Percentiles rank a stretch among this genome's conserved stretches.
These are phyloP conservation scores for Pelobates fuscus DNA, from an alignment of 2,113 vertebrate species.

Conservation along the genomic window DNA sequence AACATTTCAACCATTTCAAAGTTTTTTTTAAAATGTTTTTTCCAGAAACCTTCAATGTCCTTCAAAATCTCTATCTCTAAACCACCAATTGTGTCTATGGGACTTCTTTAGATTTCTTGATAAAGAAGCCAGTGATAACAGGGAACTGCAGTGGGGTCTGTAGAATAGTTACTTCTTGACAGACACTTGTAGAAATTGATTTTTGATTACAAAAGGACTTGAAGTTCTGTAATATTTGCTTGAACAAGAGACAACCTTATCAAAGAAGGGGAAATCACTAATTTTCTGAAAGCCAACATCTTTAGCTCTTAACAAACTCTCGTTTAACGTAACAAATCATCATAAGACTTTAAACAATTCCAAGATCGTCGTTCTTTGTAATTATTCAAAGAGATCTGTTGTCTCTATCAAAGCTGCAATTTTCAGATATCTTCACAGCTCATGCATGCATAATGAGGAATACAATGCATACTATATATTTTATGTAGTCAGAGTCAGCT, in stretches of 20 bases:
- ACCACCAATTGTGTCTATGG: too few relatives aligned
- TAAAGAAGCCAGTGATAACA: too few relatives aligned
- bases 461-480: too few relatives aligned
- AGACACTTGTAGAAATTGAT: neutral
- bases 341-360: neutral
- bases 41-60: too few relatives aligned
- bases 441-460: neutral
- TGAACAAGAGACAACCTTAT: too few relatives aligned
- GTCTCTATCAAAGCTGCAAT: neutral
- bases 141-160: neutral
- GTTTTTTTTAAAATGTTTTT: too few relatives aligned
- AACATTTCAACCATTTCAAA: too few relatives aligned
- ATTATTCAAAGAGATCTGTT: neutral
- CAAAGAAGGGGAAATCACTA: neutral
- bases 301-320: neutral
- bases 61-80: too few relatives aligned
- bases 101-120: too few relatives aligned
- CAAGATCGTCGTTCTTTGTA: neutral
- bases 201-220: neutral
- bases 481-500: too few relatives aligned
- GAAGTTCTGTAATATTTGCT: neutral
- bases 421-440: too few relatives aligned
- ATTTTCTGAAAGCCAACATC: neutral
- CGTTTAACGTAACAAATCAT: neutral
- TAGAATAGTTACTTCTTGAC: neutral